Base-by-base conservation (phyloP, 1,140 invertebrate genomes). In the Bombus affinis region DNA sequence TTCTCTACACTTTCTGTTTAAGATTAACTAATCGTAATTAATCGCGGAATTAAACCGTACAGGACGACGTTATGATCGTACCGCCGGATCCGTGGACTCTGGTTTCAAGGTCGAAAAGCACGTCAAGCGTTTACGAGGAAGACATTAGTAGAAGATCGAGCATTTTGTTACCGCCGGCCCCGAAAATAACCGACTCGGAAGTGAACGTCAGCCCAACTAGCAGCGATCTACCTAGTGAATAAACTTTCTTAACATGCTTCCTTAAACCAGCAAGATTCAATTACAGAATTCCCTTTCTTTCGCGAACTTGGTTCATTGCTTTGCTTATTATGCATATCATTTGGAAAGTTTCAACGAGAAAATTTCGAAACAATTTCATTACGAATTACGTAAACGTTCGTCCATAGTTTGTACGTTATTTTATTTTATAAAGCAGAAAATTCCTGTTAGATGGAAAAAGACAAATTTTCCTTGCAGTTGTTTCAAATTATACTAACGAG, bases 161-260 rank as follows among this genome's bases (percentile, higher is more conserved):
- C 76, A 86, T 94, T 32, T 79, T 93, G 13, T 77, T 93, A 65
- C 91, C 93, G 18, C 88, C 91, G 8, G 91, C 92, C 4, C 85
- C 90, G 32, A 89, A 90, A 59, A 42, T 94, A 62, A 91, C 79
- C 71, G 92, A 94, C 82, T 57, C 90, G 73, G 86, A 85, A 74
- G 65, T 91, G 57, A 87, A 92, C 62, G 88, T 91, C 66, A 94
- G 93, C 72, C 93, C 93, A 32, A 91, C 91, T n/a, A 94, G 92
- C 88, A 94, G 93, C 84, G 93, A 94, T 59, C 68, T 88, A 47
- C 89, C 90, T 37, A 94, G 92, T 75, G 93, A 94, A 90, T 94
- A 87, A 93, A 62, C 28, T 62, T n/a, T 62, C 59, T 62, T 62
- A 62, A 28, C 10, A 8, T 53, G 47, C 22, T 53, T 53, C 47